Conservation (phyloP, 2,888 invertebrate genomes). For the Hypomecis punctinalis region DNA sequence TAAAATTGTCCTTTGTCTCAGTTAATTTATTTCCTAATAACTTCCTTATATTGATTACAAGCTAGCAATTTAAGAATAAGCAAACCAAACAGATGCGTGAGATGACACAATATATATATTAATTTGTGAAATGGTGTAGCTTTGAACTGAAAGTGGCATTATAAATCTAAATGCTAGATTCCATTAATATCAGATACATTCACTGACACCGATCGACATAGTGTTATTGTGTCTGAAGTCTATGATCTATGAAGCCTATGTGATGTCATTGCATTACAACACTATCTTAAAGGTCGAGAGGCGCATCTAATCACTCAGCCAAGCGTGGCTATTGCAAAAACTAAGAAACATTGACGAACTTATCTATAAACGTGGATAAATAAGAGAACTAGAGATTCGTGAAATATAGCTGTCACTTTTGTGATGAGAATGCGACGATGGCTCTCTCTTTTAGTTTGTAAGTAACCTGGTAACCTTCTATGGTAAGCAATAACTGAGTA, state of each 20-base stretch:
- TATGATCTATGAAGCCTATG: conserved; percentile 34
- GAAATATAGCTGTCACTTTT: background rate
- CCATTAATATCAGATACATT: background rate
- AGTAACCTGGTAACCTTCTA: background rate
- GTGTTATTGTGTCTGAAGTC: conserved; percentile 9
- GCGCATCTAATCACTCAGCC: conserved; percentile 69
- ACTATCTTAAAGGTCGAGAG: conserved; percentile 59
- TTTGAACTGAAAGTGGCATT: too few relatives aligned
- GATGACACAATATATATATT: too few relatives aligned
- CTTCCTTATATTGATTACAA: too few relatives aligned
- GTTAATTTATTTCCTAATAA: too few relatives aligned
- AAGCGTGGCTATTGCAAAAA: conserved; percentile 61
- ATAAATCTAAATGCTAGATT: background rate
- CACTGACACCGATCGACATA: conserved; percentile 8
- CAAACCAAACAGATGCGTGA: too few relatives aligned
- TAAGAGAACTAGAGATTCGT: conserved; percentile 8
- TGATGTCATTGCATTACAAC: conserved; percentile 45
- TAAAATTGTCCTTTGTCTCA: too few relatives aligned
- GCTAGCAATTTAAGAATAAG: too few relatives aligned
- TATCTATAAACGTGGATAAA: background rate
- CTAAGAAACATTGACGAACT: conserved; percentile 39
- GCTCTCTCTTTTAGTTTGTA: background rate
- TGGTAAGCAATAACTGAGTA: conserved; percentile 11
- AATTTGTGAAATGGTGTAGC: too few relatives aligned
- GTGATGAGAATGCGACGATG: background rate